Percentiles rank a stretch among this genome's conserved stretches.
Conservation (phyloP, 64 coral and sea anemone species). For the Pocillopora verrucosa region DNA sequence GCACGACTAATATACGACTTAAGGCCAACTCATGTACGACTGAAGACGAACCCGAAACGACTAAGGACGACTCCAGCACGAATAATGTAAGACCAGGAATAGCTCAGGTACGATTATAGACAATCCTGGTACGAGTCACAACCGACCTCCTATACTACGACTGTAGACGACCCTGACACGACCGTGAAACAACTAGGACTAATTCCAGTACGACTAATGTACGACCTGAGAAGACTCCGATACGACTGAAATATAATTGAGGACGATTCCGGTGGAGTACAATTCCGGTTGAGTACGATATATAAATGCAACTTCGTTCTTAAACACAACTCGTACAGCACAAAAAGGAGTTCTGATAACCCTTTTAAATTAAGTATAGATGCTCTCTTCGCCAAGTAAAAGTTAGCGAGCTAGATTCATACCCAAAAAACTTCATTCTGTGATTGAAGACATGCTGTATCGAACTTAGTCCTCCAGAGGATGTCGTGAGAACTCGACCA, state of each 20-base stretch:
- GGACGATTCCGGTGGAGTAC: neutral
- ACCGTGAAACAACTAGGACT: neutral
- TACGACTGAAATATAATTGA: neutral
- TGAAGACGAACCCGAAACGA: neutral
- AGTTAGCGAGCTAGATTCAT: no score
- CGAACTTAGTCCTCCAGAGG: slow-evolving; percentile 69
- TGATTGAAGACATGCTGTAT: neutral
- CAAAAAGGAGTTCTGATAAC: no score
- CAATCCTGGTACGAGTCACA: no score
- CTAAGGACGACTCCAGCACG: neutral
- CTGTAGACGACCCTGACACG: neutral
- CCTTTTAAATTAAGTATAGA: no score
- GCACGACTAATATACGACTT: neutral
- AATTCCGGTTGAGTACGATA: no score
- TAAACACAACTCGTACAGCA: no score
- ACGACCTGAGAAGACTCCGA: neutral
- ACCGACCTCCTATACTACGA: neutral
- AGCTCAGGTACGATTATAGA: no score
- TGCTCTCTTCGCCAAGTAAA: no score
- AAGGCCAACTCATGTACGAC: neutral
- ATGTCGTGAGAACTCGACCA: slow-evolving; percentile 72
- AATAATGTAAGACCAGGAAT: neutral
- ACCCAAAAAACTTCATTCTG: no score
- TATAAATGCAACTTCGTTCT: no score
- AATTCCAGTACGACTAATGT: neutral